phyloP scores from a whole-genome alignment of 35 echinoderm and acorn worm genomes.

The Anneissia japonica region DNA sequence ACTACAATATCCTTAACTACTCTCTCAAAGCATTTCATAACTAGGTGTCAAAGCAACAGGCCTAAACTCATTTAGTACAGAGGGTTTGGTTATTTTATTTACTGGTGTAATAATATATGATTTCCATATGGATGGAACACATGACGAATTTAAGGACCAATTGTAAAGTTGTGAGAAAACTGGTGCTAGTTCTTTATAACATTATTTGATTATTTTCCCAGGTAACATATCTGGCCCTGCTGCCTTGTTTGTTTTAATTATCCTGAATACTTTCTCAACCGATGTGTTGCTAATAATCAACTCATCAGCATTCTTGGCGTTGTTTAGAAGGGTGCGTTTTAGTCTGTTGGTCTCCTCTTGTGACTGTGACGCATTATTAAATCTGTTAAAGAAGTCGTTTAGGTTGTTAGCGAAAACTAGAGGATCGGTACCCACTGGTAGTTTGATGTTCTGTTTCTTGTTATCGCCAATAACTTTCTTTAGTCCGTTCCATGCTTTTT shows the following conservation, averaged over 20 bases:
- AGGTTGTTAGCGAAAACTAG: background rate
- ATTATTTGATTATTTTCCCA: background rate
- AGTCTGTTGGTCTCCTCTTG: no score
- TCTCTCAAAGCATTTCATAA: conserved; percentile 24
- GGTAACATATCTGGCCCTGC: background rate
- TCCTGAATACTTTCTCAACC: background rate
- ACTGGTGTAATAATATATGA: conserved; percentile 5
- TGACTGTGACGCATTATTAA: no score
- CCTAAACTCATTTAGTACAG: background rate
- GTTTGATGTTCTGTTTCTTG: no score
- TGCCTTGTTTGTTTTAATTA: background rate
- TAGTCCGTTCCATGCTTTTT: background rate
- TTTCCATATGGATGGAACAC: conserved; percentile 14
- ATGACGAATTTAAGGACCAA: background rate
- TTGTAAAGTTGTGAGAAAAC: background rate
- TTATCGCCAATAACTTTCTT: no score
- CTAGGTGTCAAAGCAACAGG: background rate
- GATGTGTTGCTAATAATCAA: background rate
- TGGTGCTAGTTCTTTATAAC: background rate
- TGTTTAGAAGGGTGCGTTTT: no score
- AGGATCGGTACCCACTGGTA: background rate
- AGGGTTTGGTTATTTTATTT: conserved; percentile 2
- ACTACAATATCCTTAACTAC: conserved; percentile 4
- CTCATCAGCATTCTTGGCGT: no score
- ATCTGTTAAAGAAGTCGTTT: conserved; percentile 7